Conservation (phyloP, 2,113 vertebrate species). For the Phylloscopus whistleri region DNA sequence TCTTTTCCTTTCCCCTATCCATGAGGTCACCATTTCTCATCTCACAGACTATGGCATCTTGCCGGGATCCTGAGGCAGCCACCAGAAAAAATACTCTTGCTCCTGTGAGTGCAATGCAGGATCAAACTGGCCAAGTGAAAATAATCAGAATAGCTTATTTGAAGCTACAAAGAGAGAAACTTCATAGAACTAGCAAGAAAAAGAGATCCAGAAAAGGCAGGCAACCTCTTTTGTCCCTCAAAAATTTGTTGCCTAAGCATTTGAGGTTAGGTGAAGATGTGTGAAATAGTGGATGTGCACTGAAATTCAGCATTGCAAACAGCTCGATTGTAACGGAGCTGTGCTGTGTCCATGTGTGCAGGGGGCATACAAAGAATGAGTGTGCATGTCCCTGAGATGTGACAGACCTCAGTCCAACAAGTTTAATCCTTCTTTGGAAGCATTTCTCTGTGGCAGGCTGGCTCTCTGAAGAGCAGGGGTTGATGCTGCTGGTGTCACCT, state of each 20-base stretch:
- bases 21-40: slow-evolving; percentile 30
- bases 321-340: background rate
- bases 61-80: background rate
- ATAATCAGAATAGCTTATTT: background rate
- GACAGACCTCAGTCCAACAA: background rate
- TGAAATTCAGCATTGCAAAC: background rate
- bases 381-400: background rate
- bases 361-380: background rate
- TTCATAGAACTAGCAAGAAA: background rate
- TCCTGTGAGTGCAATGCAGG: background rate
- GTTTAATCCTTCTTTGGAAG: background rate
- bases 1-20: background rate
- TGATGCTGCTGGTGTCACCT: background rate
- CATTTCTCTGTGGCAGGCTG: background rate
- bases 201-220: background rate
- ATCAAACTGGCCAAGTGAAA: background rate
- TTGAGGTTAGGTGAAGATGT: background rate
- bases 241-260: background rate
- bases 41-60: background rate
- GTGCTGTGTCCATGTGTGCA: rapidly evolving
- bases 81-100: background rate
- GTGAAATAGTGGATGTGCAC: background rate
- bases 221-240: background rate
- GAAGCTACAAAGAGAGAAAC: background rate
- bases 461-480: background rate